Evolutionary conservation across 1,140 invertebrate species (phyloP), one percentile per base, ranked within the genome.

Genomic region (Habropoda laboriosa): DNA sequence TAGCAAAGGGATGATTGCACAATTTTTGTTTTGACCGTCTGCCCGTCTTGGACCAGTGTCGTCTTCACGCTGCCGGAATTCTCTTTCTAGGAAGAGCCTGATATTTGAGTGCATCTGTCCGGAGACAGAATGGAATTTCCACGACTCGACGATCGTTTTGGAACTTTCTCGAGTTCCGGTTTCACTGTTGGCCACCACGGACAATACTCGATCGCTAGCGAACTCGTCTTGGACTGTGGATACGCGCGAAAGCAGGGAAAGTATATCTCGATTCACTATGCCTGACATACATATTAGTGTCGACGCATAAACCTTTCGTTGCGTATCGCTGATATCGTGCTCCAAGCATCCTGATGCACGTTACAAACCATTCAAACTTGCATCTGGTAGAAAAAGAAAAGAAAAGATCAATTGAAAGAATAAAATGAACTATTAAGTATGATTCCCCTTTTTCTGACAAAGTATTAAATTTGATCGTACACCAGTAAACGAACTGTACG

Each of bases 201-300:
- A 83, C 84, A 86, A 86, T 86, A 32, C 64, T 47, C 53, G 27
- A 78, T 78, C 38, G 76, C 73, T 73, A 72, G 58, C 58, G 70
- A 72, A 83, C 51, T 49, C 57, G 47, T 63, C 72, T 71, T 68
- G 40, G 45, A 81, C 45, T 45, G 60, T 83, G 73, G 70, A 61
- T 67, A 76, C 47, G 75, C 82, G 86, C 86, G 86, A 87, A 87
- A 87, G 86, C 73, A 87, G 86, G 80, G 86, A 87, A 87, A 87
- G 86, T 87, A 77, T 82, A 86, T 82, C 73, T 79, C 80, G 71
- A 87, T 86, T 87, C 75, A 32, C 81, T 61, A 78, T 80, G 64
- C 78, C 35, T 67, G 61, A 76, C 83, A 86, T 35, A 76, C 47
- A 80, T 86, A 86, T 82, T 78, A 63, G 13, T 16, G 64, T 30